Evolutionary conservation across 2,113 vertebrate genomes (phyloP).

Genomic region (Rhinolophus sinicus): DNA sequence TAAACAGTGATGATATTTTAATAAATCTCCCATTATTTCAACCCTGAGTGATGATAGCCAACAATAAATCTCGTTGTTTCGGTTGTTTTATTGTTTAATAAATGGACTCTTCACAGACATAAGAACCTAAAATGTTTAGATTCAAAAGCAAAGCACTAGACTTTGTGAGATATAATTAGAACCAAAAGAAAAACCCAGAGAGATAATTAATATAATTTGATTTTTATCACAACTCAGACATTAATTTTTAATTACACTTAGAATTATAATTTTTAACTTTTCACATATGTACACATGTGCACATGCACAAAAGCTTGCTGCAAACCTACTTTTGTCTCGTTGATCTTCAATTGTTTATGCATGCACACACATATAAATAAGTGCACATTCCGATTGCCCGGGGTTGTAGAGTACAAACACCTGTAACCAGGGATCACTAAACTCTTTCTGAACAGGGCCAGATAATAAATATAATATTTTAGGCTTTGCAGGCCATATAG

Average conservation of each 20-base stretch:
- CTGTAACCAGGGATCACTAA: background rate
- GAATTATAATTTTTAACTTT: slow-evolving; percentile 62
- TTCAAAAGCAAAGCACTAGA: slow-evolving; percentile 44
- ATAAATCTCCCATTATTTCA: slow-evolving; percentile 29
- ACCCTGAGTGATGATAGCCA: background rate
- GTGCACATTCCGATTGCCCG: background rate
- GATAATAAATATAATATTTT: background rate
- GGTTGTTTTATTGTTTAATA: background rate
- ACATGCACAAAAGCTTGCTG: background rate
- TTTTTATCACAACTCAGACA: slow-evolving; percentile 62
- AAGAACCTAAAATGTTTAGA: slow-evolving; percentile 48
- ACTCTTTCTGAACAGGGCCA: background rate
- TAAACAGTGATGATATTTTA: background rate
- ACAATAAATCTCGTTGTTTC: background rate
- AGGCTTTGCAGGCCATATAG: background rate
- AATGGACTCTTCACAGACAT: slow-evolving; percentile 28
- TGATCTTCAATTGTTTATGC: slow-evolving; percentile 9
- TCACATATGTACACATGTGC: background rate
- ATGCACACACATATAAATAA: background rate
- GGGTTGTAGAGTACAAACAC: background rate
- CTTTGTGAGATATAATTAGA: slow-evolving; percentile 44
- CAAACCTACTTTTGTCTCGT: slow-evolving; percentile 32
- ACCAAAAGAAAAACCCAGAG: slow-evolving; percentile 41
- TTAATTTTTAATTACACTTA: slow-evolving; percentile 62
- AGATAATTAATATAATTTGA: slow-evolving; percentile 58